phyloP scores from a whole-genome alignment of 2,888 invertebrate species.

The Lepidochrysops patricia region DNA sequence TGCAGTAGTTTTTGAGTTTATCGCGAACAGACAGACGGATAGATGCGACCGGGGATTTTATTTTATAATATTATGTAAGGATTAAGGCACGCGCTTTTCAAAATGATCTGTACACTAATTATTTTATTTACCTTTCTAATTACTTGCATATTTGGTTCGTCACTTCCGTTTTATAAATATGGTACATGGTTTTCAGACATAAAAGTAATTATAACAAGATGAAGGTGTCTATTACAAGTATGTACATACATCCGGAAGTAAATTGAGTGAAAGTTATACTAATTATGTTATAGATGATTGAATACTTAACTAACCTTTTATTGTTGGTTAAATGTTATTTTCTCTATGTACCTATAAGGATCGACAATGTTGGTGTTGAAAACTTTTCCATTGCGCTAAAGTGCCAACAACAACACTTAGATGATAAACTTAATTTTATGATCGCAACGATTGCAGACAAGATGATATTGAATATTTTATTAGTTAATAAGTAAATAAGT shows the following conservation, averaged over 20 bases:
- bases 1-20: too few relatives aligned
- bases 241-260: slow-evolving; percentile 4
- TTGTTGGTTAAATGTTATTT: neutral
- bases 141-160: neutral
- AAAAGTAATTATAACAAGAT: slow-evolving; percentile 3
- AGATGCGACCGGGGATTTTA: too few relatives aligned
- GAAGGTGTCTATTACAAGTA: neutral
- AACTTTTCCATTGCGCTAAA: too few relatives aligned
- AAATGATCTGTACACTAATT: neutral
- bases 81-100: neutral
- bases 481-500: too few relatives aligned
- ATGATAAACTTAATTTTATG: too few relatives aligned
- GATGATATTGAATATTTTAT: too few relatives aligned
- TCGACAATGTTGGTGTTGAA: too few relatives aligned
- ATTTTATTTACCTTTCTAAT: neutral
- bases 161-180: neutral
- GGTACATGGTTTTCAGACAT: neutral
- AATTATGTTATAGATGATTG: neutral
- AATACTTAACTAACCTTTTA: neutral
- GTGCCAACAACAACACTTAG: too few relatives aligned
- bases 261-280: slow-evolving; percentile 8
- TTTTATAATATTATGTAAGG: too few relatives aligned
- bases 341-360: too few relatives aligned
- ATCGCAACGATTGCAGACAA: too few relatives aligned
- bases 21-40: too few relatives aligned